Conservation (phyloP, 2,113 vertebrate species). For the Narcine bancroftii region DNA sequence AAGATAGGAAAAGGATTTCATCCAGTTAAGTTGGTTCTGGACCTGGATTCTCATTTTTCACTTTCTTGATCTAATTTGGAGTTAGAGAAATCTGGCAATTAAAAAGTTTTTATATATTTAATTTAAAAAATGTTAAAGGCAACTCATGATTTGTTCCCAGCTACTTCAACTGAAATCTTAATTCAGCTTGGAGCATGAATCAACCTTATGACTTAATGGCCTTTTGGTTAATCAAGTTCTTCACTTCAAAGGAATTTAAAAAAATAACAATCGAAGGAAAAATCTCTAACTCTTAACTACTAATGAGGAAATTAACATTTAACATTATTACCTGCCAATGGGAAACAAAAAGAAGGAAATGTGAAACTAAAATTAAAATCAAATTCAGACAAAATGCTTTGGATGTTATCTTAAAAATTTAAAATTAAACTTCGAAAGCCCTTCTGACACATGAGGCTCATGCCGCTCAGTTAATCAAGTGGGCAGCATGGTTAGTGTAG, state of each 20-base stretch:
- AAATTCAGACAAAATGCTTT: not conserved
- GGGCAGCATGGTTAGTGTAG: too few species aligned
- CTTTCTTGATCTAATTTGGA: not conserved
- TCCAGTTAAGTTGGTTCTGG: not conserved
- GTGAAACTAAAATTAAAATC: too few species aligned
- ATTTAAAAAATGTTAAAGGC: too few species aligned
- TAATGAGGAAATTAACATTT: not conserved
- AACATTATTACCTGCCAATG: not conserved
- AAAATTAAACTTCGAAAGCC: not conserved
- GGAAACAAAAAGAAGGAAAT: not conserved
- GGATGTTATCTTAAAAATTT: not conserved
- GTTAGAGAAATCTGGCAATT: not conserved
- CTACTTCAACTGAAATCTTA: not conserved
- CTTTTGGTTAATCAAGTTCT: not conserved
- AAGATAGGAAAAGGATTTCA: not conserved
- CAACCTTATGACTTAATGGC: not conserved
- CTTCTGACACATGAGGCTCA: not conserved
- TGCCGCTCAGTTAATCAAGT: too few species aligned
- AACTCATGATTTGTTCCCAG: not conserved
- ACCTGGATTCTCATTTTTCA: not conserved
- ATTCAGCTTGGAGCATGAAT: not conserved
- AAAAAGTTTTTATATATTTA: too few species aligned
- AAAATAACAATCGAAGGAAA: not conserved
- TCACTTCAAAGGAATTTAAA: not conserved
- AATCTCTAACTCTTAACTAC: not conserved